Evolutionary conservation across 2,113 vertebrate species (phyloP), one percentile per base, ranked within the genome.

Genomic region (Channa argus): DNA sequence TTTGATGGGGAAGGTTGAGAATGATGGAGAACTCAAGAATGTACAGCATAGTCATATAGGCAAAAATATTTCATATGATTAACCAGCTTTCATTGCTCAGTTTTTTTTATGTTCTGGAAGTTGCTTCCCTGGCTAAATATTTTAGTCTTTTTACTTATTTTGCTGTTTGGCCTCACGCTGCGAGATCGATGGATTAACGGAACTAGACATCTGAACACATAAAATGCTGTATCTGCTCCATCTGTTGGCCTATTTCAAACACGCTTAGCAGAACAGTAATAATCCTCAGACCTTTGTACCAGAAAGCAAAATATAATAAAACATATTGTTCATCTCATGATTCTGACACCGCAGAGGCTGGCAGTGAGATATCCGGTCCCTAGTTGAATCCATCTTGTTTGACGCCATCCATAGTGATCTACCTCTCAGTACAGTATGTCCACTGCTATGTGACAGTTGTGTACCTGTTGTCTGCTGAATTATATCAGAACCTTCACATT

Each of bases 331-430:
- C 74, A 64, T 76, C 56, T 61, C 14, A 39, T 63, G 67, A 55
- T 71, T 83, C 67, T 71, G 63, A 83, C 77, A 80, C 84, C 53
- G 36, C 83, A 75, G 63, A 74, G 83, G 75, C 68, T 90, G 90
- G 91, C 87, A 91, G 88, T 90, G 88, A 85, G 83, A 88, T 24
- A 24, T 89, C 84, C 67, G 66, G 72, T 79, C 73, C 68, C 72
- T 2, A 63, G 64, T 45, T 33, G 6, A 69, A 56, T 78, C 67
- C 62, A 44, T 53, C 45, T 69, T 8, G 12, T 53, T 49, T 44
- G 60, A 53, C 13, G 15, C 38, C 6, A 37, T 56, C 38, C 6
- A 37, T 56, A 41, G 60, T 53, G 34, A 14, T 56, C 47, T n/a
- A n/a, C 53, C 55, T 59, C 6, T 44, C 6, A 4, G 43, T 45